Base-by-base conservation (phyloP, 2,888 invertebrate genomes). In the Abscondita cerata region DNA sequence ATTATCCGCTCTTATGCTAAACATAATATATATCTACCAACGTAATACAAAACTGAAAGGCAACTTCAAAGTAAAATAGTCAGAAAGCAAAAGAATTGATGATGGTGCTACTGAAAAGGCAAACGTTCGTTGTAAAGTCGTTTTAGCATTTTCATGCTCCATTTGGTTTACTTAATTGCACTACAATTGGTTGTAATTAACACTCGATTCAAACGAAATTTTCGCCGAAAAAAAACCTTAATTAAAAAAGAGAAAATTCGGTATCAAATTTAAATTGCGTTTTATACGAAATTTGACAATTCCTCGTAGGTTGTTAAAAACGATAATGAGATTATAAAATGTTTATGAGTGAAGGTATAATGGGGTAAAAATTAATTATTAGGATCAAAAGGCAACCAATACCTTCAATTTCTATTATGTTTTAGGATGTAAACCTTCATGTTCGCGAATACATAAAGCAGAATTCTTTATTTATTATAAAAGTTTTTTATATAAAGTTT, bases 181-280 rank as follows among this genome's bases (percentile, higher is more conserved):
- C 60, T 65, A 66, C 67, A 69, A 69, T 69, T 68, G 67, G 56
- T 66, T 56, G 68, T 63, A 69, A 69, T 69, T 69, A 69, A 66
- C 67, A 68, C 65, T 66, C 66, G 48, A 56, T 61, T 61, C 62
- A 53, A 54, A 48, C 59, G 33, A 53, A 38, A 52, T 61, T 66
- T 67, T 68, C 62, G 59, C 25, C 44, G 41, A 34, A 59, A 59
- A 55, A 63, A 54, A 63, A 59, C 63, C 59, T 53, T 59, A 63
- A 63, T 59, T 53, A 55, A 63, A 63, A 44, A 47, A 8, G 53
- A 60, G 59, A 48, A 50, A 55, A 59, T 56, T 53, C 57, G 53
- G 65, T 58, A 64, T 59, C 65, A 66, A 67, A 62, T 67, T 53
- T 60, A 64, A 53, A 68, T 67, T 64, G 63, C 66, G 51, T 55